Base-by-base conservation (phyloP, 1,140 invertebrate genomes). In the Aphelinus atriplicis region DNA sequence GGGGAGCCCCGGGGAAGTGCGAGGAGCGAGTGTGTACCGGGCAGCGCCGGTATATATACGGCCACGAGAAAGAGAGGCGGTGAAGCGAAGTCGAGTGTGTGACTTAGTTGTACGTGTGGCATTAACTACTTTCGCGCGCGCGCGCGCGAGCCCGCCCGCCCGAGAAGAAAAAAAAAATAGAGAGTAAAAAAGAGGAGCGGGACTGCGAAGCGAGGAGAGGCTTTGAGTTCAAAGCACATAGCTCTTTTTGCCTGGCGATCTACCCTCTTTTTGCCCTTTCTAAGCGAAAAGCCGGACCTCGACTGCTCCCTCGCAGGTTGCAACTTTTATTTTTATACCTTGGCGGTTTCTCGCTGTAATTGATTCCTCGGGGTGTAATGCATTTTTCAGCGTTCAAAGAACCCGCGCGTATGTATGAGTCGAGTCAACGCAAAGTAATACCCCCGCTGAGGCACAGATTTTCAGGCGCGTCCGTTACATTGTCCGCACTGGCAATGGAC, bases 141-240 rank as follows among this genome's bases (percentile, higher is more conserved):
- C 61, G 56, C 61, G 67, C 58, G 2, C 45, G 58, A 26, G 26
- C 26, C 26, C 26, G 0, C 26, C 26, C 26, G 26, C 26, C 26
- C 26, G 10, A 60, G 42, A 60, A 45, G 45, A 60, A 60, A 43
- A 43, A 43, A 43, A 43, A 53, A 61, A 42, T 51, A 3, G 5
- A 64, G 51, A n/a, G 47, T 48, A 42, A 73, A 50, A 76, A 43
- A 64, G 9, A 51, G 67, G 10, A 71, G 57, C 45, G 71, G 10
- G 3, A 60, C 56, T n/a, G 61, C 45, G 64, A 63, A 61, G 69
- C 9, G n/a, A 60, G 50, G 10, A 62, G 50, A 55, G 50, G 46
- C 47, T 63, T 71, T 71, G 70, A 71, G 61, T 71, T 71, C 70
- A 71, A 71, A 71, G 70, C 61, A 71, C 70, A 71, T 71, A 64